Evolutionary conservation across 2,113 vertebrate genomes (phyloP).

Genomic region (Formicarius rufipectus): DNA sequence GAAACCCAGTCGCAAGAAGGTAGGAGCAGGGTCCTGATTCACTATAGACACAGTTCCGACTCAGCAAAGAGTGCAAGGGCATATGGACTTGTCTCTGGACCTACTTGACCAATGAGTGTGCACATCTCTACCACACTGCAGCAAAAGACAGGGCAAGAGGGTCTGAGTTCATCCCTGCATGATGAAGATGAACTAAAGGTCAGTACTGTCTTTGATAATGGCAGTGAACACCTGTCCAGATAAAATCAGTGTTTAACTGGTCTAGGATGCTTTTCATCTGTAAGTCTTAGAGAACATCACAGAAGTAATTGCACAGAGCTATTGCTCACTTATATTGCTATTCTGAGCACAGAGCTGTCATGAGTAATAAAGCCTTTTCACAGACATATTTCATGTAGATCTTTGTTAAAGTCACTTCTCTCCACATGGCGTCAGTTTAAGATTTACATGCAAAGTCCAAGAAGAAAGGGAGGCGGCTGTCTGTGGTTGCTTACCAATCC

Average conservation of each 20-base stretch:
- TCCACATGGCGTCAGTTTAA: not conserved
- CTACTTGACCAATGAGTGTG: fast-evolving
- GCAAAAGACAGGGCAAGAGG: not conserved
- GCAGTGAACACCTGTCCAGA: not conserved
- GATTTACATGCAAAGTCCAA: not conserved
- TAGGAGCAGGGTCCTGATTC: not conserved
- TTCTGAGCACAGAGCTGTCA: not conserved
- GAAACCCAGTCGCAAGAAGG: not conserved
- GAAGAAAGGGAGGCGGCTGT: not conserved
- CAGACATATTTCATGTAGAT: not conserved
- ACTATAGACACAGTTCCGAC: not conserved
- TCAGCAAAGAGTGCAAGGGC: not conserved
- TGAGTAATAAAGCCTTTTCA: not conserved
- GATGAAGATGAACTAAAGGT: not conserved
- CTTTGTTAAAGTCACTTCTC: not conserved
- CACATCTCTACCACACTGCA: not conserved
- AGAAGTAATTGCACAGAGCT: not conserved
- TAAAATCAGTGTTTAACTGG: not conserved
- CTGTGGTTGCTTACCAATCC: not conserved
- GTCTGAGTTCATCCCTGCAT: not conserved
- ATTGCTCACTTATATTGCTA: not conserved
- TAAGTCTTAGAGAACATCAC: not conserved
- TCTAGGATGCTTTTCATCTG: not conserved
- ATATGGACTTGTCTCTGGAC: not conserved
- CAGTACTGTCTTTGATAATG: not conserved